Conservation (phyloP, 1,140 invertebrate species). For the Aricia agestis region DNA sequence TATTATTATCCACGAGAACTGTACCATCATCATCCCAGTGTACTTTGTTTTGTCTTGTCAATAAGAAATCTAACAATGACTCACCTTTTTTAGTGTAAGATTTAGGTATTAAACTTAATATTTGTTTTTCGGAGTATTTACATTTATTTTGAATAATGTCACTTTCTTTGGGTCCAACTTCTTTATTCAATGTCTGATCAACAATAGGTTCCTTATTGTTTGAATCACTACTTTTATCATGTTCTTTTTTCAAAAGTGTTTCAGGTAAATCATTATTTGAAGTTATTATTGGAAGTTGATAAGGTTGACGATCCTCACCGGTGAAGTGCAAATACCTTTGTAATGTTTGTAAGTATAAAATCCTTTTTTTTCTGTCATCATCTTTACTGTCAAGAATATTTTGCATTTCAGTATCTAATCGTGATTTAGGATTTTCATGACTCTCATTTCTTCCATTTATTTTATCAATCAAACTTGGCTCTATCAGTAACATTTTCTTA, state of each 20-base stretch:
- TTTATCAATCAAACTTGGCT: conserved; percentile 31
- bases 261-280: conserved; percentile 11
- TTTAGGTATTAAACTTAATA: conserved; percentile 24
- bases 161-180: no score
- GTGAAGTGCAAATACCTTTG: conserved; percentile 35
- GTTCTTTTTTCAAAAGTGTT: conserved; percentile 2
- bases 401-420: conserved; percentile 31
- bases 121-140: background rate
- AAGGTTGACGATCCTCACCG: conserved; percentile 25
- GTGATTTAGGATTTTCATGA: conserved; percentile 15
- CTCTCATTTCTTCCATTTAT: conserved; percentile 25
- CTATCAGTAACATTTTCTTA: conserved; percentile 34
- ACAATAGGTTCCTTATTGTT: background rate
- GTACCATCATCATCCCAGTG: conserved; percentile 18
- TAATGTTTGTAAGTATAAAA: conserved; percentile 31
- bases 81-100: conserved; percentile 23
- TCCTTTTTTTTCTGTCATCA: conserved; percentile 31
- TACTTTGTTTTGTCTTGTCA: conserved; percentile 13
- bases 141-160: background rate
- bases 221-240: conserved; percentile 2
- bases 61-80: conserved; percentile 15
- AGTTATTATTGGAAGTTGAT: conserved; percentile 23
- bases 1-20: conserved; percentile 17
- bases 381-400: conserved; percentile 31
- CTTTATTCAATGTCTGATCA: background rate